Conservation (phyloP, 2,797 vertebrate species). For the Discoglossus pictus region DNA sequence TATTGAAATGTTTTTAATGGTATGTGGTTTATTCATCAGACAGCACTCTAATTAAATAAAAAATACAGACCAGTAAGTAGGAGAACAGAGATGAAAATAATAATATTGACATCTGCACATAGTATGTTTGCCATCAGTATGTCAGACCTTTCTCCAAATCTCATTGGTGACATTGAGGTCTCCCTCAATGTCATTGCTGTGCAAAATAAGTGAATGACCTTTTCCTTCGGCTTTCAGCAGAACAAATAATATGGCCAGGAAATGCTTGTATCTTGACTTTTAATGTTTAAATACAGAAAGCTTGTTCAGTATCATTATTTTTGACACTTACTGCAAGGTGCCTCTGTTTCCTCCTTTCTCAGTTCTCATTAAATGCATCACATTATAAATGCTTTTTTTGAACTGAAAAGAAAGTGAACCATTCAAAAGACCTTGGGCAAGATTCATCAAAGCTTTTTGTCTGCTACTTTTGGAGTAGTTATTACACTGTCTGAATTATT, state of each 20-base stretch:
- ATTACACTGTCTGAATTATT: background rate
- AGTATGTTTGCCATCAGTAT: too few species aligned
- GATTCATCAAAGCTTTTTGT: background rate
- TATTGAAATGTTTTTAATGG: too few species aligned
- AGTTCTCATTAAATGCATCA: background rate
- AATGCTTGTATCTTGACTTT: background rate
- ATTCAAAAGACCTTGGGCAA: background rate
- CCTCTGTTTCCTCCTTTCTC: background rate
- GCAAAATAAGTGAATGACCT: background rate
- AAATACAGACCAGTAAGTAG: too few species aligned
- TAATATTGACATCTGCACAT: too few species aligned
- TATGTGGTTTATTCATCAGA: too few species aligned
- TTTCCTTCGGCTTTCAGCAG: too few species aligned
- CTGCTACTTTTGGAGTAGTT: background rate
- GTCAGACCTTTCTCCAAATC: too few species aligned
- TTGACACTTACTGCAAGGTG: background rate
- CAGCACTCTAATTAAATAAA: too few species aligned
- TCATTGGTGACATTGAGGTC: too few species aligned
- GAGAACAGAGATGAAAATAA: too few species aligned
- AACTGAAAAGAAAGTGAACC: background rate
- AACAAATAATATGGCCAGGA: background rate
- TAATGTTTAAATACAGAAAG: background rate
- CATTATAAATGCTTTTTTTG: background rate
- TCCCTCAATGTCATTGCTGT: background rate
- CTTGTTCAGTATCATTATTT: constrained; percentile 1